Evolutionary conservation across 30 jellyfish, hydroid and myxozoan genomes (phyloP).

Genomic region (Turritopsis rubra): DNA sequence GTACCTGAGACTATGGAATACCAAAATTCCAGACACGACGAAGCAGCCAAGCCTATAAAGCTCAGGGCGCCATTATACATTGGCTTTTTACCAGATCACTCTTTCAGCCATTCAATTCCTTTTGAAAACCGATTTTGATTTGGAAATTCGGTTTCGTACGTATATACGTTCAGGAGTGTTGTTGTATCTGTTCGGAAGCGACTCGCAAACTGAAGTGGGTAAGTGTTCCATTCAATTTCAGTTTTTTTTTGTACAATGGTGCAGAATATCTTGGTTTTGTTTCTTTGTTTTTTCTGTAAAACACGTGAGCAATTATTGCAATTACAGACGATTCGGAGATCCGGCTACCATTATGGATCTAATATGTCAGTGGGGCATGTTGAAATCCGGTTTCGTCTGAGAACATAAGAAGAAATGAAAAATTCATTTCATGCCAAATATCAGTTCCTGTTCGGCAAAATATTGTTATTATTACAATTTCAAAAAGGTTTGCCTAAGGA

Average conservation of each 20-base stretch:
- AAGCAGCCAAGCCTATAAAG: conserved; percentile 31
- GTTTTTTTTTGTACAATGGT: neutral
- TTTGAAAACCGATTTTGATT: conserved; percentile 36
- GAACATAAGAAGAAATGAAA: too few relatives aligned
- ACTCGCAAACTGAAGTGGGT: conserved; percentile 79
- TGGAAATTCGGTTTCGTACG: conserved; percentile 60
- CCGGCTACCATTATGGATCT: too few relatives aligned
- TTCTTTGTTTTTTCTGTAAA: too few relatives aligned
- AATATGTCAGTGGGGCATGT: too few relatives aligned
- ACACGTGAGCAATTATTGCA: too few relatives aligned
- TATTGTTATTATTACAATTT: too few relatives aligned
- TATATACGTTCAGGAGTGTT: conserved; percentile 76
- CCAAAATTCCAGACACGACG: conserved; percentile 40
- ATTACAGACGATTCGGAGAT: too few relatives aligned
- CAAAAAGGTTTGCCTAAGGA: too few relatives aligned
- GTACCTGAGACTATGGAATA: conserved; percentile 90
- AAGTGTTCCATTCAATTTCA: conserved; percentile 1
- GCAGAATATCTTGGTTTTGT: too few relatives aligned
- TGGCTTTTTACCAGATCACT: conserved; percentile 81
- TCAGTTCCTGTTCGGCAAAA: too few relatives aligned
- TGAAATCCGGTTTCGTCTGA: too few relatives aligned
- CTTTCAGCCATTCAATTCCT: conserved; percentile 8
- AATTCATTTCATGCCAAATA: too few relatives aligned
- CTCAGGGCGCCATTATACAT: conserved; percentile 69
- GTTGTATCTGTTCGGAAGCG: conserved; percentile 54